Evolutionary conservation across 2,113 vertebrate species (phyloP).

Genomic region (Dasyprocta punctata): DNA sequence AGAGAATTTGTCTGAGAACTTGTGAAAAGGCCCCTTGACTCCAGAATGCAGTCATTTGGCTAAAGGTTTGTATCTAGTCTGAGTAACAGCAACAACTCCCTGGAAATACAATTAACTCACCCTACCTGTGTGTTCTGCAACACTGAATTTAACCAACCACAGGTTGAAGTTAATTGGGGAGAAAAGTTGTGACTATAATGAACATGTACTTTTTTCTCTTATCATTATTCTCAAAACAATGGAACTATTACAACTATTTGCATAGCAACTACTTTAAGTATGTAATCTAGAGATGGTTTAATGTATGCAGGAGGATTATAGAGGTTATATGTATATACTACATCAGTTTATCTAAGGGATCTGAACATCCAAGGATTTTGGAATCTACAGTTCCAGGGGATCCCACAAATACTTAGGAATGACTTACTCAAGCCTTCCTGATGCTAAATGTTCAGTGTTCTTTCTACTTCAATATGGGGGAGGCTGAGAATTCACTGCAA

Average conservation of each 20-base stretch:
- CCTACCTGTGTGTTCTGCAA: background rate
- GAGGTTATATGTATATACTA: background rate
- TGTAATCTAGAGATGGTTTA: background rate
- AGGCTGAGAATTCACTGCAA: background rate
- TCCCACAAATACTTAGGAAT: background rate
- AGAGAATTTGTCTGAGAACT: background rate
- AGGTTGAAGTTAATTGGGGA: too few relatives aligned
- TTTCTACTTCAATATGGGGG: background rate
- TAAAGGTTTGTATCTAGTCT: background rate
- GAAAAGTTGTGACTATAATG: background rate
- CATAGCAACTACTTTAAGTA: background rate
- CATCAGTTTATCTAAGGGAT: background rate
- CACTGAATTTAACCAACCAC: background rate
- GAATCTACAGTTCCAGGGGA: background rate
- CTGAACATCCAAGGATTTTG: background rate
- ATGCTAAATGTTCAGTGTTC: background rate
- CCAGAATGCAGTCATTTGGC: background rate
- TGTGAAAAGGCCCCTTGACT: background rate
- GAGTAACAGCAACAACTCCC: background rate
- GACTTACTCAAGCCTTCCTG: background rate
- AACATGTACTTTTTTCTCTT: background rate
- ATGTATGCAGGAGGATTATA: background rate
- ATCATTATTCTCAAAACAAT: background rate
- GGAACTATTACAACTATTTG: background rate
- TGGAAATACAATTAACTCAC: background rate